These are phyloP conservation scores for Eurytemora carolleeae DNA, from an alignment of 1,140 invertebrate genomes.

Conservation along the genomic window DNA sequence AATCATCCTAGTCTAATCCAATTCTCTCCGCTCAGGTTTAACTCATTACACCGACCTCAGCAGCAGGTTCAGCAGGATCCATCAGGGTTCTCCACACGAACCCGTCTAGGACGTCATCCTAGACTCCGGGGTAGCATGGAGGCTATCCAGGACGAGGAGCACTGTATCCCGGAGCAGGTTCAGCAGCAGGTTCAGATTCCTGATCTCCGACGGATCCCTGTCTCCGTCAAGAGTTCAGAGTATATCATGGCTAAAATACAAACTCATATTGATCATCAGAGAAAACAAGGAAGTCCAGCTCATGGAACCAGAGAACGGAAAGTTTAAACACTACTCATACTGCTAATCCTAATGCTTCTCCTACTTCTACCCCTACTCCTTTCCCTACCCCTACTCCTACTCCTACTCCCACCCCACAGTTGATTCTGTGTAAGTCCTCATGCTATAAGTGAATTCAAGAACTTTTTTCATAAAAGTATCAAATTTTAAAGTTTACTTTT, in stretches of 20 bases:
- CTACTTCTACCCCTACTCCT: too few species aligned
- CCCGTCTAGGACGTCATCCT: not conserved
- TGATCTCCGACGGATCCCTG: constrained; percentile 10
- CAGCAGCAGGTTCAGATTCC: constrained; percentile 13
- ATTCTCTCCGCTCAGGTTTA: not conserved
- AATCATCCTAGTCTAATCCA: not conserved
- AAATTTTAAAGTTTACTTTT: too few species aligned
- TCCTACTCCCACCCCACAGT: too few species aligned
- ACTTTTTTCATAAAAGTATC: too few species aligned
- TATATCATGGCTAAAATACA: constrained; percentile 14
- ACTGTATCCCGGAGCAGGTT: not conserved
- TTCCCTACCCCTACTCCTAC: too few species aligned
- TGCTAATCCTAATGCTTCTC: too few species aligned
- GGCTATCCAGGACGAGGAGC: not conserved
- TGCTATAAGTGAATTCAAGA: too few species aligned
- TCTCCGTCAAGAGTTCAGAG: constrained; percentile 6
- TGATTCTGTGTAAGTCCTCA: too few species aligned
- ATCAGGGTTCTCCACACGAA: not conserved
- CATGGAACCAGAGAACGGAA: too few species aligned
- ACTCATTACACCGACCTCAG: not conserved
- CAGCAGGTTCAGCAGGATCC: not conserved
- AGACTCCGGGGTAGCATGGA: not conserved
- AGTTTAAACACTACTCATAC: too few species aligned
- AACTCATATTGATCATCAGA: constrained; percentile 9
- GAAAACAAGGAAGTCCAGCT: too few species aligned